Evolutionary conservation across 2,113 vertebrate genomes (phyloP), one percentile per base, ranked within the genome.

Genomic region (Andinoacara biseriatus): DNA sequence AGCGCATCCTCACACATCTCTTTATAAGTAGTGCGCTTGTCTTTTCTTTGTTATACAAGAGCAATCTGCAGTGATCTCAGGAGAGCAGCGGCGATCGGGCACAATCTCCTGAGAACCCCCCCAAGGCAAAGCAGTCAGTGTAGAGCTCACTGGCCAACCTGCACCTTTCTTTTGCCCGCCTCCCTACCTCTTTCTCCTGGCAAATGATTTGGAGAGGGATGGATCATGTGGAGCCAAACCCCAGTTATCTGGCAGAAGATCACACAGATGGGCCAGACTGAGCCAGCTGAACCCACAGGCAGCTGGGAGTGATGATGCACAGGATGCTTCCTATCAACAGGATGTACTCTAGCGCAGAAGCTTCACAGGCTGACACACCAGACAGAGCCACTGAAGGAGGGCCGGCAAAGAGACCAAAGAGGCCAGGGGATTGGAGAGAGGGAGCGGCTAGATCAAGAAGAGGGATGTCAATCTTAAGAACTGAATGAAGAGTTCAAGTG

Each of bases 261-360:
- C 94, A 95, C 94, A 96, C 95, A 96, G 95, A 95, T 95, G 95
- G 93, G 93, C 90, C 89, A 86, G 89, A 85, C 92, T 86, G 92
- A 92, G 92, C 90, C 92, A 91, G 93, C 92, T 94, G 93, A 95
- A 93, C 91, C 93, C 92, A 91, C 88, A 86, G 94, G 93, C 94
- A 94, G 94, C 94, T 94, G 93, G 89, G 90, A 90, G 91, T 90
- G 92, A 92, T 91, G 92, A 94, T 91, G 91, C 94, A 93, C 92
- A 93, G 90, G 94, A 92, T 91, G 94, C 93, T 94, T 93, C 90
- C 90, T 89, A 93, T 94, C 93, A 93, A 94, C 92, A 93, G 93
- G 93, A 92, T 90, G 91, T 91, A 93, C 90, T 89, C 90, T 89
- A 91, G 93, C 69, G 60, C 92, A 91, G 90, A 91, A 87, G 90